phyloP scores from a whole-genome alignment of 2,888 invertebrate species.

The Bruchidius siliquastri region DNA sequence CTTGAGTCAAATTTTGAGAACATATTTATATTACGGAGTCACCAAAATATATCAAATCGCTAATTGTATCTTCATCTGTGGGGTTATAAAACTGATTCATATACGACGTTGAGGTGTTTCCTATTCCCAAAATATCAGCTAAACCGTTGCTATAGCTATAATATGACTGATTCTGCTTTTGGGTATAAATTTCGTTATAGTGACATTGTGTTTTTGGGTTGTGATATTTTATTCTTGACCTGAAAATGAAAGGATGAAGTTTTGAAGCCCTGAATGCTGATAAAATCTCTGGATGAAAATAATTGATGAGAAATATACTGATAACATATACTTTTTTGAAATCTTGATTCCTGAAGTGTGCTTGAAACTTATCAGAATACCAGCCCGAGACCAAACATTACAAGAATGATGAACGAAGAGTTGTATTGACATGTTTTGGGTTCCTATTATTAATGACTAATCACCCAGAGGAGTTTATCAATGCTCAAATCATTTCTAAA shows the following conservation, averaged over 20 bases:
- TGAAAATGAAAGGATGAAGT: background rate
- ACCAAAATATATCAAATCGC: background rate
- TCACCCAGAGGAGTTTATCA: too few relatives aligned
- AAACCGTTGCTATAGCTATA: background rate
- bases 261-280: background rate
- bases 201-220: background rate
- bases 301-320: too few relatives aligned
- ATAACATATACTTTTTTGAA: too few relatives aligned
- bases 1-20: background rate
- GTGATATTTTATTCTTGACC: slow-evolving; percentile 3
- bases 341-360: too few relatives aligned
- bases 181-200: background rate
- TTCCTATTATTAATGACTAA: too few relatives aligned
- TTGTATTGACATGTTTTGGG: too few relatives aligned
- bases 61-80: background rate
- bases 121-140: background rate
- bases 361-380: too few relatives aligned
- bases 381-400: too few relatives aligned
- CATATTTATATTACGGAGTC: background rate
- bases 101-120: background rate
- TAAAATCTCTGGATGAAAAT: background rate
- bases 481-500: too few relatives aligned
- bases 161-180: slow-evolving; percentile 1
- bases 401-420: too few relatives aligned
- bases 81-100: background rate